Base-by-base conservation (phyloP, 2,888 invertebrate species). In the Torymus tubicola region DNA sequence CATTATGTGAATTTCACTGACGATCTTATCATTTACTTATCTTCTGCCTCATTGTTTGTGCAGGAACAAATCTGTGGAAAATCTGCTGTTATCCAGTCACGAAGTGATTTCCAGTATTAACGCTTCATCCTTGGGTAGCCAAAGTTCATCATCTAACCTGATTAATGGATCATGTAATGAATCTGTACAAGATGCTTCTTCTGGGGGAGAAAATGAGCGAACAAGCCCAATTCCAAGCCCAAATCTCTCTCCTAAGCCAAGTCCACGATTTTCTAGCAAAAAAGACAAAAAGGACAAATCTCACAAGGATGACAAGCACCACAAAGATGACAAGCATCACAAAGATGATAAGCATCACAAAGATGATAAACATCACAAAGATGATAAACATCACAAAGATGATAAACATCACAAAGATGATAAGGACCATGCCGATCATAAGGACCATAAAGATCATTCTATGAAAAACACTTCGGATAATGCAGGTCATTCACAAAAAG, bases 61-160 rank as follows among this genome's bases (percentile, higher is more conserved):
- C 67, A 80, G 76, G 81, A 92, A 93, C 90, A 94, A 94, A 87
- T 94, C 94, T 12, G 93, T 94, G 88, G 94, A 94, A 87, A 94
- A 94, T 87, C 91, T 94, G 81, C 92, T 94, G 85, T 92, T 93
- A 88, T 93, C 93, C 83, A 94, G 94, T 79, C 94, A 94, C 87
- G 94, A 94, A 91, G 94, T 93, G 82, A 93, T 94, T 80, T 94
- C 93, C 89, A 93, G 94, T 87, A 93, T 93, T 86, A 93, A 93
- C 85, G 93, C 94, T 0, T 92, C 94, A 75, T 93, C 92, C 24
- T 92, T 93, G 82, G 88, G 91, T 82, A 92, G 91, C 84, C 92
- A 92, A 83, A 91, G 90, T 53, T 87, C 91, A 73, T 73, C 85
- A 0, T 91, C 90, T 78, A 93, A 92, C 78, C 90, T 91, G 84